These are phyloP conservation scores for Melanerpes formicivorus DNA, from an alignment of 2,113 vertebrate species.

Conservation along the genomic window DNA sequence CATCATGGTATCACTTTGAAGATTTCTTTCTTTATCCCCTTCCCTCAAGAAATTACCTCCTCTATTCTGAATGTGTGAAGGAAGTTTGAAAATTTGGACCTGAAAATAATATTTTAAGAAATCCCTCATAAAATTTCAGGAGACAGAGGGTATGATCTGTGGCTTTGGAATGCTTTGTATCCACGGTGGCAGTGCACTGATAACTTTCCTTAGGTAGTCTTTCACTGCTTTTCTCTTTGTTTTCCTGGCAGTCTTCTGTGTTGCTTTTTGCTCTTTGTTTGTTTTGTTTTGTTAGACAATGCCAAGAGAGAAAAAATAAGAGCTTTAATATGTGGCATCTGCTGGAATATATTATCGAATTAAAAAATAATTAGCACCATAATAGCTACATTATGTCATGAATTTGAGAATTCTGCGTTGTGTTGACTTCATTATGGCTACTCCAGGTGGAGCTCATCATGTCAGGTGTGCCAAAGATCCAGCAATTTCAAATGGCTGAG, in stretches of 20 bases:
- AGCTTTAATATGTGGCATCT: background rate
- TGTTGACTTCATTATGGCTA: slow-evolving; percentile 20
- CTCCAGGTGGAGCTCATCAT: background rate
- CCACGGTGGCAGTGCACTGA: background rate
- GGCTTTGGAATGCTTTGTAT: background rate
- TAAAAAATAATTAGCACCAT: background rate
- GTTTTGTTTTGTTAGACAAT: background rate
- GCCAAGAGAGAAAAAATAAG: background rate
- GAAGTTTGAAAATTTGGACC: background rate
- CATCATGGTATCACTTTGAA: background rate
- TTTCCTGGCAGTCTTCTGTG: background rate
- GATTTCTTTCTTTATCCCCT: background rate
- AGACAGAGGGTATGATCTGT: background rate
- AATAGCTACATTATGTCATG: slow-evolving; percentile 21
- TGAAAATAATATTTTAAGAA: background rate
- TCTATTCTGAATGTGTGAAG: background rate
- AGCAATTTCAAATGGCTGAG: slow-evolving; percentile 11
- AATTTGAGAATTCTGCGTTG: background rate
- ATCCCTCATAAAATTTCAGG: background rate
- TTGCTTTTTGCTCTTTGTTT: background rate
- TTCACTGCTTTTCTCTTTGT: background rate
- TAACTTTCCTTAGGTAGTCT: background rate
- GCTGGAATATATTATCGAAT: slow-evolving; percentile 20
- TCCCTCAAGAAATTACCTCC: background rate
- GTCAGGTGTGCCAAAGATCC: background rate